phyloP scores from a whole-genome alignment of 2,797 vertebrate genomes.

The Pteropus rufus region DNA sequence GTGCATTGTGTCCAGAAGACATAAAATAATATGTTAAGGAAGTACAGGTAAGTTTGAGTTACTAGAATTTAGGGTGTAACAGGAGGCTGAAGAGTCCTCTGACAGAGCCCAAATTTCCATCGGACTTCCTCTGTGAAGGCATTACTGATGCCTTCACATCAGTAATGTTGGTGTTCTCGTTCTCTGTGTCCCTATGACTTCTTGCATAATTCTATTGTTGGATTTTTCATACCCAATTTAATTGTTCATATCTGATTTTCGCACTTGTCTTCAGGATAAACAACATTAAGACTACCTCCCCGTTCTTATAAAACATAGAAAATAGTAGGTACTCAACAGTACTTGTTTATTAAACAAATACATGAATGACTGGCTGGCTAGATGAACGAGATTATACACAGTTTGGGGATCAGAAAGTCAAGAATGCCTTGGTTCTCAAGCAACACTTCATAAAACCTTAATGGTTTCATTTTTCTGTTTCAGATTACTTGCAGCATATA shows the following conservation, averaged over 20 bases:
- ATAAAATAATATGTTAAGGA: neutral
- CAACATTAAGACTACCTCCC: neutral
- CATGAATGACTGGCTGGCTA: neutral
- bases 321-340: neutral
- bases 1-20: neutral
- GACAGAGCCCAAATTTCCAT: neutral
- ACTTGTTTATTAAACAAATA: neutral
- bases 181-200: neutral
- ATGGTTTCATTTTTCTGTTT: slow-evolving; percentile 66
- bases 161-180: neutral
- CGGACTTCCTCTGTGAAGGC: too few species aligned
- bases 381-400: neutral
- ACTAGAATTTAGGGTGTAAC: neutral
- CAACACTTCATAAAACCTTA: neutral
- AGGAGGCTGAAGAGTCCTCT: neutral
- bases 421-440: neutral
- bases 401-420: neutral
- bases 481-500: slow-evolving; percentile 91
- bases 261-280: neutral
- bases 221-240: neutral
- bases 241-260: neutral
- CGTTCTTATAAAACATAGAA: neutral
- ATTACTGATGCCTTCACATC: neutral
- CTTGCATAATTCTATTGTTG: neutral
- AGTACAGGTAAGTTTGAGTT: neutral